Evolutionary conservation across 2,797 vertebrate genomes (phyloP).

Genomic region (Apogon talboti): DNA sequence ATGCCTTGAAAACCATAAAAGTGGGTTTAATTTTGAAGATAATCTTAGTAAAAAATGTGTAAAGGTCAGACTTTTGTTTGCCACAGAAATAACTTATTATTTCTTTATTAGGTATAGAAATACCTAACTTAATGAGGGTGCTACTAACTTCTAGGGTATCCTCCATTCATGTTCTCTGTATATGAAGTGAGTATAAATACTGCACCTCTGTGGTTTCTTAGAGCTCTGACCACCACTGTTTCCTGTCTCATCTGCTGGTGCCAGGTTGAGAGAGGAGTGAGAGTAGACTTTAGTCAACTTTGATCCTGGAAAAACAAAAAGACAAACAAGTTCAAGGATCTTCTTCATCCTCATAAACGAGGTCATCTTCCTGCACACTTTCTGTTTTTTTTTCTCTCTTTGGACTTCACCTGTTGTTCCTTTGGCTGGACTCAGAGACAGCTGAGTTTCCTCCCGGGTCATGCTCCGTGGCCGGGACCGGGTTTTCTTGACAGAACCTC

Average conservation of each 20-base stretch:
- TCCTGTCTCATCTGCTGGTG: slow-evolving; percentile 79
- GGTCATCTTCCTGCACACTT: not conserved
- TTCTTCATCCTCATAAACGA: not conserved
- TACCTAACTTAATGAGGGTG: no score
- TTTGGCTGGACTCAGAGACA: slow-evolving; percentile 87
- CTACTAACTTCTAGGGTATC: no score
- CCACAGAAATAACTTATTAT: no score
- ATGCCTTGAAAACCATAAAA: no score
- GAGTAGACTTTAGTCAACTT: slow-evolving; percentile 88
- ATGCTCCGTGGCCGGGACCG: slow-evolving; percentile 87
- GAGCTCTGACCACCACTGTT: slow-evolving; percentile 35
- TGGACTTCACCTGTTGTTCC: slow-evolving; percentile 80
- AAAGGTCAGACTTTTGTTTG: no score
- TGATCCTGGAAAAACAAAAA: slow-evolving; percentile 53
- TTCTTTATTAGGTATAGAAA: no score
- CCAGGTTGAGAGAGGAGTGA: slow-evolving; percentile 88
- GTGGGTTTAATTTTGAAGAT: no score
- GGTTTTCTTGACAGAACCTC: slow-evolving; percentile 66
- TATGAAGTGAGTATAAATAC: not conserved
- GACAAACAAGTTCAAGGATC: not conserved
- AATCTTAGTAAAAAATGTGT: no score
- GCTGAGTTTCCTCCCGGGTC: slow-evolving; percentile 85
- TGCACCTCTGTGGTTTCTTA: slow-evolving; percentile 76
- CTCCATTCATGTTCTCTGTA: no score
- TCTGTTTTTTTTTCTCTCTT: not conserved